phyloP scores from a whole-genome alignment of 64 coral and sea anemone genomes.

The Dendronephthya gigantea region DNA sequence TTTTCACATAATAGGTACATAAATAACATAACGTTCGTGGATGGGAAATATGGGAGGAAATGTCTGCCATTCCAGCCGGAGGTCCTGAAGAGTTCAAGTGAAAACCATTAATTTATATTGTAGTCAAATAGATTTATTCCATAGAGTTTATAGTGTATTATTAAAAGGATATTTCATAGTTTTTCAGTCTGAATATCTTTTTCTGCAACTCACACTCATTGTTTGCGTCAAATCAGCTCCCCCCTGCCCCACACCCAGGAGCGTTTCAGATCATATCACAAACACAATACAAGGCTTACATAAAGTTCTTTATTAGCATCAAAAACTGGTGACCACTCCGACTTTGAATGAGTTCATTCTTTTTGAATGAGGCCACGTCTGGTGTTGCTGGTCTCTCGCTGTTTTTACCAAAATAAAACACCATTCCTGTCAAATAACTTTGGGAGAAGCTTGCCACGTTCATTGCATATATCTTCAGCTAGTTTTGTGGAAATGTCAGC shows the following conservation, averaged over 20 bases:
- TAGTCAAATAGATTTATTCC: background rate
- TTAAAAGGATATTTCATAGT: too few species aligned
- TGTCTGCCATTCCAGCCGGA: slow-evolving; percentile 49
- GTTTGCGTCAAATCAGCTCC: too few species aligned
- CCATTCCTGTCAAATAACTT: background rate
- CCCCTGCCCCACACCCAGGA: too few species aligned
- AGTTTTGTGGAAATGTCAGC: background rate
- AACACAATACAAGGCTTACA: background rate
- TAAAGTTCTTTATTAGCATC: background rate
- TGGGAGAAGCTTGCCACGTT: background rate
- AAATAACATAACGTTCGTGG: slow-evolving; percentile 92
- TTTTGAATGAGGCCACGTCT: background rate
- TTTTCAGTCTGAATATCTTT: too few species aligned
- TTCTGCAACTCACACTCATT: too few species aligned
- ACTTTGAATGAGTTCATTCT: background rate
- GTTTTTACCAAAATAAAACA: background rate
- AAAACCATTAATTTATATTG: background rate
- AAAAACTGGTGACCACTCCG: background rate
- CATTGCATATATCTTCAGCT: background rate
- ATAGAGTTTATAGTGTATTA: too few species aligned
- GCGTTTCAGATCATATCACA: background rate
- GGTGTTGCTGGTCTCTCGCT: background rate
- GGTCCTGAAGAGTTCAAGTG: background rate
- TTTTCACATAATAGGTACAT: slow-evolving; percentile 40
- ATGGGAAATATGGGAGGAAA: slow-evolving; percentile 90